phyloP scores from a whole-genome alignment of 2,888 invertebrate species.

The Galerucella pusilla region DNA sequence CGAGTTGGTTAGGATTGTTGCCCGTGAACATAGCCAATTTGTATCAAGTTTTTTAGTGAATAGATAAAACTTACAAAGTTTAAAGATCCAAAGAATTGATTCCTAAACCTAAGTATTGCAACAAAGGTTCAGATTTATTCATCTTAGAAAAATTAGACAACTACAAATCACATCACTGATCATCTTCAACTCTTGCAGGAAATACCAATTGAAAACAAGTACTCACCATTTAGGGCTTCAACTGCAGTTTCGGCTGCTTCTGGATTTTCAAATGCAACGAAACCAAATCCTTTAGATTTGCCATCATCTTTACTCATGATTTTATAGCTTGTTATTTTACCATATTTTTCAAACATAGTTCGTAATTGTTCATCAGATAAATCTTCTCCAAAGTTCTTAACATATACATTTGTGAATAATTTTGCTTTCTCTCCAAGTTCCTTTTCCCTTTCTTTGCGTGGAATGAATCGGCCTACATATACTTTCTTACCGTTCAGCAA shows the following conservation, averaged over 20 bases:
- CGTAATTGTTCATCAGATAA: slow-evolving; percentile 89
- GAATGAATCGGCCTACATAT: slow-evolving; percentile 97
- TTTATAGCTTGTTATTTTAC: slow-evolving; percentile 91
- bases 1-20: too few species aligned
- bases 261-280: slow-evolving; percentile 97
- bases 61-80: too few species aligned
- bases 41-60: too few species aligned
- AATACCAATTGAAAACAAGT: neutral
- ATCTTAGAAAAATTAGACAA: too few species aligned
- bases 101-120: too few species aligned
- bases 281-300: slow-evolving; percentile 96
- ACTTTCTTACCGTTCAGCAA: slow-evolving; percentile 98
- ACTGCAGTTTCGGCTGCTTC: slow-evolving; percentile 96
- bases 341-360: slow-evolving; percentile 93
- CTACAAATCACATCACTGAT: neutral
- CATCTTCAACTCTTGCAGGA: neutral
- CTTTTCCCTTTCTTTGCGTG: slow-evolving; percentile 97
- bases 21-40: too few species aligned
- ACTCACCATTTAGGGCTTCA: slow-evolving; percentile 81
- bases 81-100: too few species aligned
- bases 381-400: slow-evolving; percentile 98
- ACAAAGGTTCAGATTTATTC: too few species aligned
- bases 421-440: slow-evolving; percentile 97
- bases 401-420: slow-evolving; percentile 97
- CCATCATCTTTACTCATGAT: slow-evolving; percentile 95